Percentiles rank a stretch among this genome's conserved stretches.
These are phyloP conservation scores for Callithrix jacchus DNA, from an alignment of 2,113 vertebrate genomes.

Conservation along the genomic window DNA sequence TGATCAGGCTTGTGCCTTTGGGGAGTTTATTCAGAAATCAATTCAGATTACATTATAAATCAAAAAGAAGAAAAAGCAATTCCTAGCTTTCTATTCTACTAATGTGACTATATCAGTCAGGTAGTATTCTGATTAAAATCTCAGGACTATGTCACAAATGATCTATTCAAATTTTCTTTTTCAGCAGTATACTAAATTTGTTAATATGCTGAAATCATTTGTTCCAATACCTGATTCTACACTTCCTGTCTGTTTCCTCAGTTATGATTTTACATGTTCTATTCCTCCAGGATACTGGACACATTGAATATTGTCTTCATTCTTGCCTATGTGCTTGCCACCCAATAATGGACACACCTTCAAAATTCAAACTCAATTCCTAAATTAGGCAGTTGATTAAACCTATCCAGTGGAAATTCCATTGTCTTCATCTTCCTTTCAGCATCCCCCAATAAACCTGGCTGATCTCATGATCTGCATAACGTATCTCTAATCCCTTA, in stretches of 20 bases:
- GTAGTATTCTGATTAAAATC: slow-evolving; percentile 66
- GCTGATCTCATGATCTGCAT: slow-evolving; percentile 38
- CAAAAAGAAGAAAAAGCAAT: slow-evolving; percentile 66
- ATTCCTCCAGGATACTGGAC: not conserved
- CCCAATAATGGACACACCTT: not conserved
- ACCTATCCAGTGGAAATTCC: slow-evolving; percentile 53
- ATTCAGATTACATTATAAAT: slow-evolving; percentile 69
- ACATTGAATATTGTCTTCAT: not conserved
- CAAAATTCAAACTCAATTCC: slow-evolving; percentile 50
- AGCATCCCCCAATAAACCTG: slow-evolving; percentile 37
- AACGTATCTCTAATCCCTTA: slow-evolving; percentile 37
- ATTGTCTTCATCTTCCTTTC: slow-evolving; percentile 43
- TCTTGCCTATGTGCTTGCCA: slow-evolving; percentile 4
- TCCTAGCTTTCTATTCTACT: slow-evolving; percentile 42
- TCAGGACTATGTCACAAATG: slow-evolving; percentile 46
- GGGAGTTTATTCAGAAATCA: slow-evolving; percentile 73
- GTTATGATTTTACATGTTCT: not conserved
- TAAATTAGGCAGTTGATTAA: slow-evolving; percentile 71
- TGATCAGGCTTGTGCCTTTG: slow-evolving; percentile 59
- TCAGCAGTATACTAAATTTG: slow-evolving; percentile 43
- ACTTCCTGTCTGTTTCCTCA: slow-evolving; percentile 23
- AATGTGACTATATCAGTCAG: slow-evolving; percentile 53
- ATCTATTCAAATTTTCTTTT: slow-evolving; percentile 45
- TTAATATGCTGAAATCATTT: slow-evolving; percentile 42
- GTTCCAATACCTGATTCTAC: slow-evolving; percentile 25